Conservation (phyloP, 1,140 invertebrate genomes). For the Meloidogyne exigua region DNA sequence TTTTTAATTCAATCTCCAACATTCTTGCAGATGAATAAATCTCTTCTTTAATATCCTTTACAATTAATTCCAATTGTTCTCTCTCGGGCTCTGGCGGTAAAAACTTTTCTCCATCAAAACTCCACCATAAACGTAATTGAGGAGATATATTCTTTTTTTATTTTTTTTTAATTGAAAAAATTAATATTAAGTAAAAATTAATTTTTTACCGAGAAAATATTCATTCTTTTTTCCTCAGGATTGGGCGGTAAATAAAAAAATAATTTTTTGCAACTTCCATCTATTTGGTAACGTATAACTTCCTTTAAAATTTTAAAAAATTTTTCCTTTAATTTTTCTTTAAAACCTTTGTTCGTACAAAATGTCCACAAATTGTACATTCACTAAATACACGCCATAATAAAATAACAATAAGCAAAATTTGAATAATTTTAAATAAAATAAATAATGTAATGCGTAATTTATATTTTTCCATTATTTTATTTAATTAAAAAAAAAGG, state of each 20-base stretch:
- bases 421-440: slow-evolving; percentile 13
- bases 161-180: background rate
- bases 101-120: slow-evolving; percentile 17
- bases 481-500: background rate
- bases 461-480: too few relatives aligned
- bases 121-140: slow-evolving; percentile 24
- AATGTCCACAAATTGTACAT: slow-evolving; percentile 20
- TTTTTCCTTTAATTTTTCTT: background rate
- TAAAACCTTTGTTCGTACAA: slow-evolving; percentile 17
- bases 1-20: background rate
- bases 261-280: slow-evolving; percentile 10
- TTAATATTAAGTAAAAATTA: background rate
- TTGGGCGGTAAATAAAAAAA: slow-evolving; percentile 20
- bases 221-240: background rate
- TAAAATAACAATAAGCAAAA: slow-evolving; percentile 6
- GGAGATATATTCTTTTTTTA: background rate
- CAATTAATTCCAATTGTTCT: slow-evolving; percentile 3
- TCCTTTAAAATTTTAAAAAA: background rate
- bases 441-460: slow-evolving; percentile 15
- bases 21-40: background rate
- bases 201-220: background rate
- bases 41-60: slow-evolving; percentile 8
- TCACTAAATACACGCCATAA: slow-evolving; percentile 20
- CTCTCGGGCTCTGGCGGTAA: slow-evolving; percentile 6
- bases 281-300: slow-evolving; percentile 1